Conservation (phyloP, 2,888 invertebrate species). For the Drosophila quasianomalipes region DNA sequence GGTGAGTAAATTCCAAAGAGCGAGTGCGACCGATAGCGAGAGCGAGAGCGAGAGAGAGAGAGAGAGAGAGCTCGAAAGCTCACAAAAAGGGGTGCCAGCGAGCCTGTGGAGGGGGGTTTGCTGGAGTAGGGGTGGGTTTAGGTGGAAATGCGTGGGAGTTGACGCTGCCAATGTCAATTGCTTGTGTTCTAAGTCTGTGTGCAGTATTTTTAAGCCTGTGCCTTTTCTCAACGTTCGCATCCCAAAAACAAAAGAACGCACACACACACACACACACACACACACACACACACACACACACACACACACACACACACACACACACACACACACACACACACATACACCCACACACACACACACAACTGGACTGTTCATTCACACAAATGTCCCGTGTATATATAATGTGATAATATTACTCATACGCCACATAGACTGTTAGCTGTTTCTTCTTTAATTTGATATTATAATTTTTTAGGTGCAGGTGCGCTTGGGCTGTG, state of each 20-base stretch:
- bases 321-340: constrained; percentile 15
- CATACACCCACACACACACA: constrained; percentile 6
- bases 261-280: constrained; percentile 15
- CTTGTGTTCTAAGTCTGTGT: constrained; percentile 61
- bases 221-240: constrained; percentile 64
- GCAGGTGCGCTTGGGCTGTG: constrained; percentile 18
- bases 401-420: constrained; percentile 56
- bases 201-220: constrained; percentile 65
- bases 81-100: constrained; percentile 9
- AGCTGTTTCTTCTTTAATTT: constrained; percentile 15
- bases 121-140: background rate
- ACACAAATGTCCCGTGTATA: constrained; percentile 8
- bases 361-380: background rate
- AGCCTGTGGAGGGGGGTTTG: background rate
- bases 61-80: constrained; percentile 38
- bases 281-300: constrained; percentile 3
- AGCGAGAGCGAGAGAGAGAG: constrained; percentile 2
- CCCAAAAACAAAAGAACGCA: constrained; percentile 51
- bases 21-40: background rate
- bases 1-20: constrained; percentile 55
- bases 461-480: background rate
- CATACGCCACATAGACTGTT: constrained; percentile 45
- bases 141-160: constrained; percentile 52
- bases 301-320: constrained; percentile 13
- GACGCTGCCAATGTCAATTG: constrained; percentile 77